Conservation (phyloP, 2,888 invertebrate species). For the Latrodectus hesperus region DNA sequence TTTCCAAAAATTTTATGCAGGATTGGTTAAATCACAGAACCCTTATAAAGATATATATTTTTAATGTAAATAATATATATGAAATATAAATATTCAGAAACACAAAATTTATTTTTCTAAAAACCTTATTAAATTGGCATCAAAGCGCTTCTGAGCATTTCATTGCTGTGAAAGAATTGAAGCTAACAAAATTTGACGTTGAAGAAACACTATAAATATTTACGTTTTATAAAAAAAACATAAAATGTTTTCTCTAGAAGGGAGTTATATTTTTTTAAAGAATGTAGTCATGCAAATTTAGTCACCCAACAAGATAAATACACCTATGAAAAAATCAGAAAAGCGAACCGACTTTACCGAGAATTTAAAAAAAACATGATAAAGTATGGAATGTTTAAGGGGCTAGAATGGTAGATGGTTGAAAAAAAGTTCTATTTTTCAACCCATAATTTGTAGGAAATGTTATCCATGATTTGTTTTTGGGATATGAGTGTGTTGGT, state of each 20-base stretch:
- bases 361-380: background rate
- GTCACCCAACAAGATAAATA: slow-evolving; percentile 45
- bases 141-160: too few relatives aligned
- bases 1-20: too few relatives aligned
- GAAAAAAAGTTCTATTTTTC: slow-evolving; percentile 31
- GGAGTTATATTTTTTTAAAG: slow-evolving; percentile 8
- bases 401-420: slow-evolving; percentile 15
- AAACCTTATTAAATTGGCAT: too few relatives aligned
- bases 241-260: slow-evolving; percentile 15
- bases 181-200: background rate
- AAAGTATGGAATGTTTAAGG: slow-evolving; percentile 7
- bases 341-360: background rate
- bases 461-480: slow-evolving; percentile 53
- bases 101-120: too few relatives aligned
- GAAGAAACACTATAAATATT: slow-evolving; percentile 39
- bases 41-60: too few relatives aligned
- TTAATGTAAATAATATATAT: too few relatives aligned
- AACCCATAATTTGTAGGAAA: slow-evolving; percentile 29
- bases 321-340: slow-evolving; percentile 2
- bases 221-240: slow-evolving; percentile 38
- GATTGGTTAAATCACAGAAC: too few relatives aligned
- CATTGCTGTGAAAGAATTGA: too few relatives aligned
- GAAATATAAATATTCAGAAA: too few relatives aligned
- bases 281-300: slow-evolving; percentile 57
- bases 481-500: too few relatives aligned